Evolutionary conservation across 2,888 invertebrate species (phyloP).

Genomic region (Lacanobia oleracea): DNA sequence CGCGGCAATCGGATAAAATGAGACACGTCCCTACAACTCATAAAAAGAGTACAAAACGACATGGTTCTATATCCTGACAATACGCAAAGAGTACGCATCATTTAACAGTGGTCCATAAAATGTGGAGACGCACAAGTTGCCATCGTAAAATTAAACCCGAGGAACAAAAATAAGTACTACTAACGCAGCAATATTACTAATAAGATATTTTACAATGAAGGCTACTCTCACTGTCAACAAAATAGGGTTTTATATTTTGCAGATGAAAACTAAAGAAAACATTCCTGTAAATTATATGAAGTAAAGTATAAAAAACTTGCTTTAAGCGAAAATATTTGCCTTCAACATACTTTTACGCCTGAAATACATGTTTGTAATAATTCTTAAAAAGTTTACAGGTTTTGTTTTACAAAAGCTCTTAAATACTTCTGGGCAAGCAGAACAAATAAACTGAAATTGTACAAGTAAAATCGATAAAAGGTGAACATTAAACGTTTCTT

Average conservation of each 20-base stretch:
- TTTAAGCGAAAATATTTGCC: background rate
- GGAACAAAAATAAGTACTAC: slow-evolving; percentile 64
- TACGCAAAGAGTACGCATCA: slow-evolving; percentile 82
- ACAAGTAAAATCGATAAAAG: background rate
- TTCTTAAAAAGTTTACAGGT: background rate
- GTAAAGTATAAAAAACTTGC: background rate
- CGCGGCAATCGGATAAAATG: slow-evolving; percentile 72
- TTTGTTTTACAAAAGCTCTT: background rate
- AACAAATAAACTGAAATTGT: background rate
- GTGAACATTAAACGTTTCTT: background rate
- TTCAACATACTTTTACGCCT: slow-evolving; percentile 1
- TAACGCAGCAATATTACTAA: slow-evolving; percentile 62
- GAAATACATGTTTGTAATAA: background rate
- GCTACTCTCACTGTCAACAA: slow-evolving; percentile 45
- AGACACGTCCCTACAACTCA: slow-evolving; percentile 80
- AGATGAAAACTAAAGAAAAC: background rate
- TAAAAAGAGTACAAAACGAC: slow-evolving; percentile 80
- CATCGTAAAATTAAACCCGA: slow-evolving; percentile 78
- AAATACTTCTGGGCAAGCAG: background rate
- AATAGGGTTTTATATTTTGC: slow-evolving; percentile 23
- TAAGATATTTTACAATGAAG: slow-evolving; percentile 59
- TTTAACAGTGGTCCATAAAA: slow-evolving; percentile 83
- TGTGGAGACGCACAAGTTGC: slow-evolving; percentile 75
- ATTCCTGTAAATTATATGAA: background rate
- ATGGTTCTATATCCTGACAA: slow-evolving; percentile 77